A percentile compares a stretch with the other conserved stretches of the same genome.
These are phyloP conservation scores for Calvadosia cruxmelitensis DNA, from an alignment of 30 jellyfish, hydroid and myxozoan genomes.

Conservation along the genomic window DNA sequence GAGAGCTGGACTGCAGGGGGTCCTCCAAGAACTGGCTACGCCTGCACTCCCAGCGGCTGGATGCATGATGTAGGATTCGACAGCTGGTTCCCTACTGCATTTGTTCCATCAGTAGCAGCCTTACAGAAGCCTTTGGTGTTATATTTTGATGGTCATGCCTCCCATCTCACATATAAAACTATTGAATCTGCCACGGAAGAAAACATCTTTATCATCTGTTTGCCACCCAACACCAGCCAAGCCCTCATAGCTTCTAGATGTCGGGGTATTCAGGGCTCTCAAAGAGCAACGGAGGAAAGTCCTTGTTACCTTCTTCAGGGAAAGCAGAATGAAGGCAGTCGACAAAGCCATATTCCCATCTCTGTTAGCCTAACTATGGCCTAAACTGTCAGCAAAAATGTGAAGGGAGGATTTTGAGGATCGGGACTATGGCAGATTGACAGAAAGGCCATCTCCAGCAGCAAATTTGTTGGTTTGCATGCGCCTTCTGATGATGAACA, in stretches of 20 bases:
- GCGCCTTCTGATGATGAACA: too few species aligned
- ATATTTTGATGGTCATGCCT: constrained; percentile 51
- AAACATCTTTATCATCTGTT: constrained; percentile 10
- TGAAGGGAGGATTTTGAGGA: constrained; percentile 23
- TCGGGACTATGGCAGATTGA: constrained; percentile 29
- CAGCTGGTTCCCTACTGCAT: constrained; percentile 18
- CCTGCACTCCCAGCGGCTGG: constrained; percentile 35
- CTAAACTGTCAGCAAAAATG: constrained; percentile 12
- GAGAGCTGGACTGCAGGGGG: constrained; percentile 27
- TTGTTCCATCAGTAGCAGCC: constrained; percentile 9
- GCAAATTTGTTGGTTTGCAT: background rate
- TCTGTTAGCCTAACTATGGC: constrained; percentile 15
- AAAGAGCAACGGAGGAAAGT: constrained; percentile 21
- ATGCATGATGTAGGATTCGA: constrained; percentile 46
- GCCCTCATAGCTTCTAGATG: too few species aligned
- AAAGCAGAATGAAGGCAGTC: constrained; percentile 18
- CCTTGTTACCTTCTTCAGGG: constrained; percentile 15
- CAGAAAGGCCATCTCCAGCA: constrained; percentile 9
- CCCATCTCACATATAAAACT: constrained; percentile 31
- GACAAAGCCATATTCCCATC: constrained; percentile 37
- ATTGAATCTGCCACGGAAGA: constrained; percentile 18
- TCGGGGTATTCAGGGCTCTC: constrained; percentile 20
- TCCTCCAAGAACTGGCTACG: constrained; percentile 8
- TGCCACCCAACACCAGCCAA: constrained; percentile 50
- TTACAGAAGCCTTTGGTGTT: too few species aligned